These are phyloP conservation scores for Plumapathes pennacea DNA, from an alignment of 92 coral and sea anemone genomes.

Conservation along the genomic window DNA sequence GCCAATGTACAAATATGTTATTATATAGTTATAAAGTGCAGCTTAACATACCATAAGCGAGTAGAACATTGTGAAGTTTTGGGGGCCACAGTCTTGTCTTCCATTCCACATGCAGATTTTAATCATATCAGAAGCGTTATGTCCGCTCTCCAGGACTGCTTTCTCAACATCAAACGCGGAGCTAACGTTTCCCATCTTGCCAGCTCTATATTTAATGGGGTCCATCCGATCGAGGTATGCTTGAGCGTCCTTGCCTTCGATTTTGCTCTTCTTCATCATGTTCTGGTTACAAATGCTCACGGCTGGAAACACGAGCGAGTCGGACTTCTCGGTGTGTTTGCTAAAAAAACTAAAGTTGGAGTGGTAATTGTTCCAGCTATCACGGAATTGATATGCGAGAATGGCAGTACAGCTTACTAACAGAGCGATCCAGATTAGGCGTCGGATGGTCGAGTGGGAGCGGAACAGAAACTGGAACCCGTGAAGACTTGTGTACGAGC, in stretches of 20 bases:
- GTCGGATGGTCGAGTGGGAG: conserved; percentile 12
- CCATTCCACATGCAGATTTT: conserved; percentile 52
- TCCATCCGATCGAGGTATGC: conserved; percentile 28
- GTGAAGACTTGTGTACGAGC: conserved; percentile 45
- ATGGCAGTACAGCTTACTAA: conserved; percentile 6
- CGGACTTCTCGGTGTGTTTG: conserved; percentile 7
- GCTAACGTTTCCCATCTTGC: too few species aligned
- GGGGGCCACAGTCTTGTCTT: conserved; percentile 30
- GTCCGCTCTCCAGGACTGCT: conserved; percentile 36
- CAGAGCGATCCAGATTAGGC: conserved; percentile 23
- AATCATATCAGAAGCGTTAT: conserved; percentile 42
- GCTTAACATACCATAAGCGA: conserved; percentile 27
- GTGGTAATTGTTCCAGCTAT: conserved; percentile 11
- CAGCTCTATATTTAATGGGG: too few species aligned
- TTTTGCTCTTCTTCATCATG: conserved; percentile 42
- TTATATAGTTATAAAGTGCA: not conserved
- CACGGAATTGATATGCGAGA: conserved; percentile 4
- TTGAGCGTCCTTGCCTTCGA: conserved; percentile 43
- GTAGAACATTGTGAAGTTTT: conserved; percentile 38
- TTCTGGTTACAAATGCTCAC: conserved; percentile 50
- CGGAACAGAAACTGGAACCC: conserved; percentile 43
- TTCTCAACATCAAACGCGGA: conserved; percentile 38
- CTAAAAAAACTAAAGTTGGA: conserved; percentile 16
- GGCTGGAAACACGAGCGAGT: conserved; percentile 30
- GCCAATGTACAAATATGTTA: too few species aligned